Percentiles rank a stretch among this genome's conserved stretches.
Evolutionary conservation across 2,888 invertebrate genomes (phyloP).

Genomic region (Apotomis turbidana): DNA sequence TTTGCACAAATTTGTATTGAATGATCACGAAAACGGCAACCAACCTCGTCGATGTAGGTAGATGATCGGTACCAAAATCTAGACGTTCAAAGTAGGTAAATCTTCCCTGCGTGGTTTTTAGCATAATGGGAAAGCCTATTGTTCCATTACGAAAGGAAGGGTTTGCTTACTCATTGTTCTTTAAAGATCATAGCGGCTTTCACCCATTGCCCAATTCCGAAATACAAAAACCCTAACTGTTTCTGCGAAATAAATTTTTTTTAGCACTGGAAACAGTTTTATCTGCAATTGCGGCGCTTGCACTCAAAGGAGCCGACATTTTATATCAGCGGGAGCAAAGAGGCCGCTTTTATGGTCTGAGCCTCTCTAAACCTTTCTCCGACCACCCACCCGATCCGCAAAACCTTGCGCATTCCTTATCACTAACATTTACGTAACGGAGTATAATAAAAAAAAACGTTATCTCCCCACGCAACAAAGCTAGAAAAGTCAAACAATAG

Average conservation of each 20-base stretch:
- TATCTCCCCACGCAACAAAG: constrained; percentile 40
- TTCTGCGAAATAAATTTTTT: constrained; percentile 73
- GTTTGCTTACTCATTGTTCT: constrained; percentile 18
- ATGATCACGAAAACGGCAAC: constrained; percentile 18
- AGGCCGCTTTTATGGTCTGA: constrained; percentile 65
- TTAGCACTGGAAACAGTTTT: constrained; percentile 54
- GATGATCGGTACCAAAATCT: constrained; percentile 46
- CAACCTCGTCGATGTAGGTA: constrained; percentile 11
- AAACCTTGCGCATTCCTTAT: constrained; percentile 64
- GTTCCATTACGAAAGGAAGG: constrained; percentile 25
- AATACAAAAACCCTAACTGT: constrained; percentile 64
- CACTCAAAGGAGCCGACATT: constrained; percentile 68
- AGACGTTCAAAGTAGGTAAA: constrained; percentile 55
- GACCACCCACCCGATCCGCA: constrained; percentile 69
- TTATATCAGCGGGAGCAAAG: constrained; percentile 70
- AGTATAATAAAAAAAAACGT: constrained; percentile 40
- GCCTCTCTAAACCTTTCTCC: constrained; percentile 55
- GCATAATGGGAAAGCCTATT: constrained; percentile 4
- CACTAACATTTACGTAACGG: constrained; percentile 56
- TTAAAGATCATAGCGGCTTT: constrained; percentile 19
- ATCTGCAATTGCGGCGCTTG: constrained; percentile 62
- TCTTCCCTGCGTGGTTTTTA: constrained; percentile 7
- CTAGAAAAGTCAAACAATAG: constrained; percentile 47
- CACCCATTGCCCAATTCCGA: constrained; percentile 44
- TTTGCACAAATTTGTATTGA: neutral